phyloP scores from a whole-genome alignment of 2,797 vertebrate genomes.

The Cossypha dichroa region DNA sequence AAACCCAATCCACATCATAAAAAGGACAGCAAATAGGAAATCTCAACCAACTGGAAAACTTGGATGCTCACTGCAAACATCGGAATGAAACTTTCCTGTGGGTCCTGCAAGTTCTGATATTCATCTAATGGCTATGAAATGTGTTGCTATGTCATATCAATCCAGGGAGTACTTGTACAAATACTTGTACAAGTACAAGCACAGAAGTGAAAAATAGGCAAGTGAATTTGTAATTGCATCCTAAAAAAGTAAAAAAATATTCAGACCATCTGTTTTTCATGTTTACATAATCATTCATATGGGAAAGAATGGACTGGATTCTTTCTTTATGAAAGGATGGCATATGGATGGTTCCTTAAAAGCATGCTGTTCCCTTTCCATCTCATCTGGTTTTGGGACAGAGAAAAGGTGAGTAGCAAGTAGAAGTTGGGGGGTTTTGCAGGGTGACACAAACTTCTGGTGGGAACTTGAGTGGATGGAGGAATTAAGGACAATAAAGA shows the following conservation, averaged over 20 bases:
- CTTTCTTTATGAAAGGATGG: neutral
- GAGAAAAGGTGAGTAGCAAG: neutral
- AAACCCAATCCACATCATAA: neutral
- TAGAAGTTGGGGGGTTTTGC: accelerated
- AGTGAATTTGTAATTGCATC: neutral
- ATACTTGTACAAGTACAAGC: neutral
- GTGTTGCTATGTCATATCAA: neutral
- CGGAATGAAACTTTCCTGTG: neutral
- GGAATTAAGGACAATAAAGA: neutral
- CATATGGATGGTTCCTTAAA: neutral
- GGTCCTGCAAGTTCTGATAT: neutral
- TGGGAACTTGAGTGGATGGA: neutral
- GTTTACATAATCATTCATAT: neutral
- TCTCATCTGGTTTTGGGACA: neutral
- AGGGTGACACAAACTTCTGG: neutral
- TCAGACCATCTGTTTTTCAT: neutral
- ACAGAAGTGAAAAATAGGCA: neutral
- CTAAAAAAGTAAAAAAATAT: neutral
- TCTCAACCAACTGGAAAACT: neutral
- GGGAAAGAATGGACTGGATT: neutral
- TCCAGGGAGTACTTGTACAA: neutral
- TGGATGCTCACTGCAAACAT: neutral
- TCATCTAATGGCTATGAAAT: neutral
- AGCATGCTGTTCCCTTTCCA: neutral
- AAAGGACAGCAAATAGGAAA: neutral